Conservation (phyloP, 2,888 invertebrate species). For the Chalcosyrphus nemorum region DNA sequence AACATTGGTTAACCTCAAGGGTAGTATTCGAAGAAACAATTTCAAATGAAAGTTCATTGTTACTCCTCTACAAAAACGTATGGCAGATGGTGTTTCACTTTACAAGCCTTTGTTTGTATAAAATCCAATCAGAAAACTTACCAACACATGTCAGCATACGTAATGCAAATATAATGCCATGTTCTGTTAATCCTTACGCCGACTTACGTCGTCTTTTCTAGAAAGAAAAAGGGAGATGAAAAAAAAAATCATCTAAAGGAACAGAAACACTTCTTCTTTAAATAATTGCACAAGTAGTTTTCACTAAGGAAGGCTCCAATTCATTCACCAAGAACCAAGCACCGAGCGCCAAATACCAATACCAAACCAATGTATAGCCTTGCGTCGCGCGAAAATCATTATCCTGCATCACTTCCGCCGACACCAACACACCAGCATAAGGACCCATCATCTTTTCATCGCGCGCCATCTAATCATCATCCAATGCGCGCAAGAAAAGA, state of each 20-base stretch:
- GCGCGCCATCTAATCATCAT: slow-evolving; percentile 27
- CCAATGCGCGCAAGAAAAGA: slow-evolving; percentile 15
- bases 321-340: too few species aligned
- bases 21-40: neutral
- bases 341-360: neutral
- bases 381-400: slow-evolving; percentile 39
- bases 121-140: neutral
- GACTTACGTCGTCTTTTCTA: neutral
- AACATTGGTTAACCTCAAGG: too few species aligned
- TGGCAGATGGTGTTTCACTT: neutral
- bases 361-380: neutral
- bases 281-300: slow-evolving; percentile 18
- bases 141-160: neutral
- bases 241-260: neutral
- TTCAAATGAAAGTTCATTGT: neutral
- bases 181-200: neutral
- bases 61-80: too few species aligned
- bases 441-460: slow-evolving; percentile 29
- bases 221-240: neutral
- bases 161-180: neutral
- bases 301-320: neutral
- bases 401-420: slow-evolving; percentile 52
- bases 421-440: slow-evolving; percentile 1
- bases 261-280: neutral
- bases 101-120: neutral